Conservation (phyloP, 2,888 invertebrate genomes). For the Lasioglossum zephyrum region DNA sequence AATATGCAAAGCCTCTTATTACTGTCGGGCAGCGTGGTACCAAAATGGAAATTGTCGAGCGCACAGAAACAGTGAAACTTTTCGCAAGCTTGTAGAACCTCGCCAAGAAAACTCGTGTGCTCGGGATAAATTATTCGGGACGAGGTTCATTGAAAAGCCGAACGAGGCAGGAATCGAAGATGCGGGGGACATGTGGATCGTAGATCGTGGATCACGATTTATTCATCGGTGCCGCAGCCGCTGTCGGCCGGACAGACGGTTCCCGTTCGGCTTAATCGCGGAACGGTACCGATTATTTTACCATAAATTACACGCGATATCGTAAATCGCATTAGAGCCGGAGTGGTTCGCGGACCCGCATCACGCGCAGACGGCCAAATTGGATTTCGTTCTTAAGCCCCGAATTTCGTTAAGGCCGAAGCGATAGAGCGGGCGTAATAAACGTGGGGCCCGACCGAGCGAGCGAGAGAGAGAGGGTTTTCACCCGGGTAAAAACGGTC, state of each 20-base stretch:
- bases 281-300: constrained; percentile 36
- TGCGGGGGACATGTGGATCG: neutral
- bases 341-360: constrained; percentile 44
- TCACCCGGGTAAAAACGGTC: constrained; percentile 22
- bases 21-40: neutral
- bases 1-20: neutral
- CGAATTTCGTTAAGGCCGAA: constrained; percentile 60
- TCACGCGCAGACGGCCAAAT: constrained; percentile 53
- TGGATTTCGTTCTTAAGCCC: constrained; percentile 59
- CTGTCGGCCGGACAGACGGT: neutral
- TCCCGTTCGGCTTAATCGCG: constrained; percentile 26
- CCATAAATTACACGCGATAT: constrained; percentile 44
- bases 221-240: neutral
- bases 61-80: neutral
- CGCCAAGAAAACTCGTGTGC: neutral
- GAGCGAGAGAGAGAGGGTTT: neutral
- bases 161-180: neutral
- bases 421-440: constrained; percentile 50
- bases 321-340: constrained; percentile 51
- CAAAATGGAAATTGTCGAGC: neutral
- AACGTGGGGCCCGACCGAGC: constrained; percentile 17
- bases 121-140: neutral
- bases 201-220: neutral
- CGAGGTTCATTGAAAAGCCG: neutral
- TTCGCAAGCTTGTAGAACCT: neutral